Conservation (phyloP, 1,140 invertebrate species). For the Lasioglossum albipes region DNA sequence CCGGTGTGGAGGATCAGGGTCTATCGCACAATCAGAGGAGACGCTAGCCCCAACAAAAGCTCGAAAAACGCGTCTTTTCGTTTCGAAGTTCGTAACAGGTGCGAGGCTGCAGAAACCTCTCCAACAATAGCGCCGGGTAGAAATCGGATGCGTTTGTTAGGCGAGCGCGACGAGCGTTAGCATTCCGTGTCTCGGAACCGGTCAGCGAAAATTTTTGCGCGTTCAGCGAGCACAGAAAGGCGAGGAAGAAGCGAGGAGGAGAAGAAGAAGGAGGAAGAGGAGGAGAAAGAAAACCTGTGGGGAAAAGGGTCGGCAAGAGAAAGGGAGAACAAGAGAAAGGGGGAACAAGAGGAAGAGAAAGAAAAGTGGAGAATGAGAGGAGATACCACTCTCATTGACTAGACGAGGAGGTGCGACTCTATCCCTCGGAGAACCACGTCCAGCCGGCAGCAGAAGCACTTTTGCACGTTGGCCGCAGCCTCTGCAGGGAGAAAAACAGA, state of each 20-base stretch:
- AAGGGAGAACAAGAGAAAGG: neutral
- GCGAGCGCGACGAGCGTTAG: slow-evolving; percentile 8
- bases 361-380: neutral
- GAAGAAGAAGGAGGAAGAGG: no score
- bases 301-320: neutral
- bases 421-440: slow-evolving; percentile 16
- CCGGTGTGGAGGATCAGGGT: no score
- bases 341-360: no score
- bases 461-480: slow-evolving; percentile 25
- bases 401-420: slow-evolving; percentile 26
- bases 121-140: neutral
- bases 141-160: slow-evolving; percentile 8
- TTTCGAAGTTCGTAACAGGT: neutral
- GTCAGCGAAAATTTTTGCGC: slow-evolving; percentile 26
- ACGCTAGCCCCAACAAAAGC: no score
- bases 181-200: slow-evolving; percentile 5
- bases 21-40: no score
- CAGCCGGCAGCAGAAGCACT: slow-evolving; percentile 27
- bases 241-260: no score
- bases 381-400: slow-evolving; percentile 6
- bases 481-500: slow-evolving; percentile 2
- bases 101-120: neutral
- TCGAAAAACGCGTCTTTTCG: neutral
- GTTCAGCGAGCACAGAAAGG: slow-evolving; percentile 18
- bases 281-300: neutral